A percentile compares a stretch with the other conserved stretches of the same genome.
Conservation (phyloP, 1,140 invertebrate genomes). For the Anastrepha ludens region DNA sequence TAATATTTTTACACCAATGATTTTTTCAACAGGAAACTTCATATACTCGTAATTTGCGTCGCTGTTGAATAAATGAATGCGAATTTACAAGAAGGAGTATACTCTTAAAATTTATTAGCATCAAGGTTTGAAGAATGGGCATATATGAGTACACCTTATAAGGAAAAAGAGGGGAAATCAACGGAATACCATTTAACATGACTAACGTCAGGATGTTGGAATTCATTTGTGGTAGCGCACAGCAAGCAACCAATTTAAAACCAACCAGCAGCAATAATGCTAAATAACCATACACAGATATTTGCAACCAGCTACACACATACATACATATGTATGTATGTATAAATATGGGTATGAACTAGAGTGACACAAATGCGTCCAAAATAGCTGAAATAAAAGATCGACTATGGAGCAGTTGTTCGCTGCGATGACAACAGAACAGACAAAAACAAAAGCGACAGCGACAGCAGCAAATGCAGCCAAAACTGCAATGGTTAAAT, state of each 20-base stretch:
- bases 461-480: conserved; percentile 6
- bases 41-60: too few species aligned
- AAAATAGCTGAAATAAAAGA: conserved; percentile 25
- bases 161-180: background rate
- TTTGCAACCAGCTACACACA: background rate
- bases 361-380: conserved; percentile 13
- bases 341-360: background rate
- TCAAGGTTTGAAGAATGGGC: too few species aligned
- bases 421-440: background rate
- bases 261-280: conserved; percentile 12
- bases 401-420: background rate
- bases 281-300: conserved; percentile 16
- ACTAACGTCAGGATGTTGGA: conserved; percentile 15
- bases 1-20: too few species aligned
- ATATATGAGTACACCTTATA: too few species aligned
- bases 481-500: conserved; percentile 48
- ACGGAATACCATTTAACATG: conserved; percentile 17
- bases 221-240: conserved; percentile 17
- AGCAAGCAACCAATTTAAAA: conserved; percentile 43
- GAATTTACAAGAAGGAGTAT: too few species aligned
- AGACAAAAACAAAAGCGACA: conserved; percentile 7
- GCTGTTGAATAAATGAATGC: too few species aligned
- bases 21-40: too few species aligned
- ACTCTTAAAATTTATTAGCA: too few species aligned
- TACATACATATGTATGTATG: background rate